Conservation (phyloP, 2,888 invertebrate genomes). For the Atethmia centrago region DNA sequence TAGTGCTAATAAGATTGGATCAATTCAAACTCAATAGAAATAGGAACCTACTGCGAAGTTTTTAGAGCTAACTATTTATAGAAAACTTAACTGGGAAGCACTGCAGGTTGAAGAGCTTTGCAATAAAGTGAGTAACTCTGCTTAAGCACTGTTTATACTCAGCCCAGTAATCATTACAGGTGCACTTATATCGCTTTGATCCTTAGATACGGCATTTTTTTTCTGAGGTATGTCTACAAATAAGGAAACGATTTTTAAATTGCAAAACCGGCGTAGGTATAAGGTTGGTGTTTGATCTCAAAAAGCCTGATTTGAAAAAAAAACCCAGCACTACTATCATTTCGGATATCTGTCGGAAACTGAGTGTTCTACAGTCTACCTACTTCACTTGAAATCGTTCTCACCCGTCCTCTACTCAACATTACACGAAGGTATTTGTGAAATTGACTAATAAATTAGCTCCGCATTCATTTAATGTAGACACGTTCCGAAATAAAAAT, state of each 20-base stretch:
- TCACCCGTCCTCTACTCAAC: not conserved
- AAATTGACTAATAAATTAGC: slow-evolving; percentile 10
- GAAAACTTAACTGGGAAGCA: slow-evolving; percentile 17
- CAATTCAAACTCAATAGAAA: not conserved
- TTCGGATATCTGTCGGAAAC: not conserved
- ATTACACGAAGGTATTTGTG: slow-evolving; percentile 8
- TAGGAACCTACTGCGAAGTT: not conserved
- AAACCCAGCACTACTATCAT: not conserved
- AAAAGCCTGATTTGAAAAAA: not conserved
- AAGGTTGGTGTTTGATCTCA: not conserved
- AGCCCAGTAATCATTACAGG: slow-evolving; percentile 4
- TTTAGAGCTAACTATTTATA: slow-evolving; percentile 7
- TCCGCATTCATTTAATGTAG: slow-evolving; percentile 16
- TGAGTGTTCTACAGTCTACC: not conserved
- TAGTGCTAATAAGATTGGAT: not conserved
- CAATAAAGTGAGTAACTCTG: slow-evolving; percentile 19
- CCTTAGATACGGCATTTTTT: no score
- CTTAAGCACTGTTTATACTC: slow-evolving; percentile 11
- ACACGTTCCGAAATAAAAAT: slow-evolving; percentile 9
- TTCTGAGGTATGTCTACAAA: slow-evolving; percentile 17
- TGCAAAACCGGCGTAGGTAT: no score
- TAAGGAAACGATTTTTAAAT: slow-evolving; percentile 1
- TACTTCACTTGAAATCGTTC: not conserved
- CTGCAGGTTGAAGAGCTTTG: slow-evolving; percentile 9
- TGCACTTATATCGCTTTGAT: slow-evolving; percentile 8